Base-by-base conservation (phyloP, 2,888 invertebrate species). In the Tetragnatha montana region DNA sequence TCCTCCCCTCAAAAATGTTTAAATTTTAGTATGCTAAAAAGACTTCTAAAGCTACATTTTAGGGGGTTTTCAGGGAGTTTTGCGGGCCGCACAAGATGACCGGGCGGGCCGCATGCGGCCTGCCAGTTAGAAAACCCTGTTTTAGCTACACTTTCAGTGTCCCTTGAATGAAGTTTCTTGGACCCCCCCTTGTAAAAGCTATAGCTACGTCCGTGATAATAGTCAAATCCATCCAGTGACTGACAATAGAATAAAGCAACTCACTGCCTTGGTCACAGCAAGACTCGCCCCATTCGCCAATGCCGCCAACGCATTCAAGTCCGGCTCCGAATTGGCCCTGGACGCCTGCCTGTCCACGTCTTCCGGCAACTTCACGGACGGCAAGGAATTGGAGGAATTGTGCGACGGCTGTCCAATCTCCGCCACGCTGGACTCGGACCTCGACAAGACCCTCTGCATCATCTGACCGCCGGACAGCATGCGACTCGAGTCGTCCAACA, bases 391-490 rank as follows among this genome's bases (percentile, higher is more conserved):
- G 0, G 91, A 91, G 1, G 91, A 91, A 73, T 84, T 91, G 73
- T 89, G 89, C 3, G 89, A 89, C 35, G 81, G 89, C 19, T 86
- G 91, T 6, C 84, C 91, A 35, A 92, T 92, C 74, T 94, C 94
- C 0, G 96, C 95, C 6, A 97, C 95, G 92, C 96, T 97, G 91
- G 96, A 96, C 91, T 96, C 95, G 0, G 97, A 97, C 93, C 90
- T 87, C 1, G 92, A 92, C 12, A 90, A n/a, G n/a, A 88, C 87
- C 51, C 89, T 80, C 69, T 91, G 91, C 51, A 91, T 69, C n/a
- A 71, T 14, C 1, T 83, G 81, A 70, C 22, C n/a, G 21, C 87
- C 83, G 0, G 75, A 76, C 7, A 50, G 73, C 68, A 85, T 10
- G 17, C 68, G 81, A 22, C 88, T 91, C 21, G 96, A 95, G 35